These are phyloP conservation scores for Coregonus ussuriensis DNA, from an alignment of 2,797 vertebrate genomes.

Conservation along the genomic window DNA sequence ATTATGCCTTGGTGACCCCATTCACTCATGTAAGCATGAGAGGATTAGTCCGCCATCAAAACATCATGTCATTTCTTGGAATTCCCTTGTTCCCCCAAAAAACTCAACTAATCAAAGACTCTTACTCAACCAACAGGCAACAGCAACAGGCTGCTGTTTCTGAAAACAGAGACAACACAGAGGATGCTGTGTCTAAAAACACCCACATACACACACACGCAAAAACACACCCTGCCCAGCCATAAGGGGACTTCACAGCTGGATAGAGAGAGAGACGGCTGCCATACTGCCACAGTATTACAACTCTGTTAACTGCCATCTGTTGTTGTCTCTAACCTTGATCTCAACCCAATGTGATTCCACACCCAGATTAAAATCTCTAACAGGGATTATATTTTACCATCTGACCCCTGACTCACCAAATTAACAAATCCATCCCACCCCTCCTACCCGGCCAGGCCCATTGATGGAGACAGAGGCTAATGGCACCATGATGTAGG, in stretches of 20 bases:
- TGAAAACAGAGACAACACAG: neutral
- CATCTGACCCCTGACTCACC: constrained; percentile 9
- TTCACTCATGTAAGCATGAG: neutral
- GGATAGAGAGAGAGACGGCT: neutral
- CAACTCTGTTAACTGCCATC: neutral
- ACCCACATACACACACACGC: neutral
- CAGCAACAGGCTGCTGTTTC: neutral
- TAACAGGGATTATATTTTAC: constrained; percentile 22
- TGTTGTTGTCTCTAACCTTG: neutral
- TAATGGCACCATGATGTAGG: neutral
- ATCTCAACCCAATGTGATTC: constrained; percentile 16
- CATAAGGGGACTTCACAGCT: neutral
- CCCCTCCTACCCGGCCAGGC: neutral
- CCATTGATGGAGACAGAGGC: neutral
- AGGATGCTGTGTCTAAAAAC: neutral
- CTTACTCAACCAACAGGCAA: neutral
- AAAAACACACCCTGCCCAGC: neutral
- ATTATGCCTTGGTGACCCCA: neutral
- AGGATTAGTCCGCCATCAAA: neutral
- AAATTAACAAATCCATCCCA: constrained; percentile 23
- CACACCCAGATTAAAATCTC: constrained; percentile 26
- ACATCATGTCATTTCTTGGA: neutral
- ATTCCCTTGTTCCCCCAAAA: neutral
- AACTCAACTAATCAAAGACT: neutral
- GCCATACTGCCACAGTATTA: neutral